These are phyloP conservation scores for Cacatua alba DNA, from an alignment of 2,113 vertebrate genomes.

Conservation along the genomic window DNA sequence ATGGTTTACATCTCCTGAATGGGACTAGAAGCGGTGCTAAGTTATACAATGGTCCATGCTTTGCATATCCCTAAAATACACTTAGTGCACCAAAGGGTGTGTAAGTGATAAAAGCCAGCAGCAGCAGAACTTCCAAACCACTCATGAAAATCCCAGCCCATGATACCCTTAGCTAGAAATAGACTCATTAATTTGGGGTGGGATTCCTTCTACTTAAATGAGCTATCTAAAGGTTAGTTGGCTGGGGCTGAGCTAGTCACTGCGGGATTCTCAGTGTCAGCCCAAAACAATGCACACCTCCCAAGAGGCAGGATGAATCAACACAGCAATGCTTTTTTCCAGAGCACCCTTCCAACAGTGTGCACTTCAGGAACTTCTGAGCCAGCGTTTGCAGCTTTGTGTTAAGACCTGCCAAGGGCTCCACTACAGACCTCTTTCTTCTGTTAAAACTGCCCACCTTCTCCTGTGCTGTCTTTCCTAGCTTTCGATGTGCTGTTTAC, in stretches of 20 bases:
- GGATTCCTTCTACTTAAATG: neutral
- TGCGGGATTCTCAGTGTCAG: neutral
- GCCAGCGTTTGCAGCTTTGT: neutral
- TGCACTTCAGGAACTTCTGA: neutral
- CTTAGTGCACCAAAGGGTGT: neutral
- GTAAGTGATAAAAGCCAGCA: neutral
- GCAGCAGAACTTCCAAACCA: neutral
- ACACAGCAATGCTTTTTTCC: neutral
- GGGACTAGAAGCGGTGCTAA: neutral
- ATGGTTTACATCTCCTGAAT: neutral
- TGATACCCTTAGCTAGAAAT: neutral
- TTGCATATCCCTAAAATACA: neutral
- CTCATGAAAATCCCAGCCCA: neutral
- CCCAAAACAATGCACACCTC: constrained; percentile 28
- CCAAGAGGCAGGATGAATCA: neutral
- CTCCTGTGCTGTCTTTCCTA: neutral
- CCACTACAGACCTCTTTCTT: neutral
- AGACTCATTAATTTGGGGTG: neutral
- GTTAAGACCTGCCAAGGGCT: neutral
- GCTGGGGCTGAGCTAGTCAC: neutral
- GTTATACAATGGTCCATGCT: neutral
- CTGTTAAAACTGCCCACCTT: neutral
- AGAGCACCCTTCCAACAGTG: constrained; percentile 1
- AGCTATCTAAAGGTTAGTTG: neutral
- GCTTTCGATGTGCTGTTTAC: neutral